Evolutionary conservation across 2,888 invertebrate species (phyloP), one percentile per base, ranked within the genome.

Genomic region (Phyllotreta cruciferae): DNA sequence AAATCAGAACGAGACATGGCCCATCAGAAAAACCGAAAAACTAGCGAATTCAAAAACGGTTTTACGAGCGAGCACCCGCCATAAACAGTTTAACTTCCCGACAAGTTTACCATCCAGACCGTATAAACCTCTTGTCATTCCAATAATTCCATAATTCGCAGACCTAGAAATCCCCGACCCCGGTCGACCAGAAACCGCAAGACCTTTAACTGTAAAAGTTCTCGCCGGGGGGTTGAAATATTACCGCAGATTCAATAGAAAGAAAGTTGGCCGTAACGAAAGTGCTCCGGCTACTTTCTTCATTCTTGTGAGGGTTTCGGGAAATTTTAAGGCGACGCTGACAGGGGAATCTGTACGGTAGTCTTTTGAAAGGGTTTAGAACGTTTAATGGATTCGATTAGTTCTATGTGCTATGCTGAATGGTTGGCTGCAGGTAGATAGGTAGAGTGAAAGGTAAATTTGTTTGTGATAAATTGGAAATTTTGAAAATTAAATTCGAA

Each of bases 181-280:
- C 36, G 50, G 50, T 50, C 37, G 44, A 45, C 44, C 44, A 36
- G 36, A 44, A 56, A 56, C 56, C 56, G 44, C 56, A 56, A 56
- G 35, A 8, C 44, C 39, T 42, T 24, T 55, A 55, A 41, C 55
- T 42, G 55, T 42, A 55, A 55, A 42, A 42, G n/a, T 13, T n/a
- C 55, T 42, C 55, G 6, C 6, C 55, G 10, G 55, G 56, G 56
- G 56, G 24, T 54, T 5, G 41, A 34, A 54, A 41, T 54, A 41
- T 42, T 3, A 10, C 45, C 34, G 37, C n/a, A 47, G 14, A 41
- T 41, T 52, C 24, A 55, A 56, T 42, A 56, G 13, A 56, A 45
- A 44, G 42, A 8, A 10, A 13, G 11, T 10, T 14, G 7, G 45
- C 54, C 44, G 36, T 36, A 56, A 56, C 42, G 56, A 56, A 56